These are phyloP conservation scores for Oplegnathus fasciatus DNA, from an alignment of 2,113 vertebrate genomes.

Conservation along the genomic window DNA sequence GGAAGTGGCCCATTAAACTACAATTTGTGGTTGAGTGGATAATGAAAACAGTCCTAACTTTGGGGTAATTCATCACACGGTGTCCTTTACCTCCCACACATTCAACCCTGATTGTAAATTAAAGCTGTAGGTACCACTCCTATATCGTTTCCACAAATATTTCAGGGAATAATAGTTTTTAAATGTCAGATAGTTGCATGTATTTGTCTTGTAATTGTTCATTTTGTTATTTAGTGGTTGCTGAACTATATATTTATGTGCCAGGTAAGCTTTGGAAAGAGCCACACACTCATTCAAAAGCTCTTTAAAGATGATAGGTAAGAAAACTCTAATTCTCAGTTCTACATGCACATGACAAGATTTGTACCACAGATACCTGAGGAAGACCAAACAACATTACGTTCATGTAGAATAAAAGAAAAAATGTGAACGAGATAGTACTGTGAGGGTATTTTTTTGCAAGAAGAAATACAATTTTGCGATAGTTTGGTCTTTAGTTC, in stretches of 20 bases:
- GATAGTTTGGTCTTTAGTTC: too few species aligned
- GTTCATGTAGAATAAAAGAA: neutral
- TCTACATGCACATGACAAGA: too few species aligned
- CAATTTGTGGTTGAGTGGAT: conserved; percentile 6
- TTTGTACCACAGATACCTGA: neutral
- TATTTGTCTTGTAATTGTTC: neutral
- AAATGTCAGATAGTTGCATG: neutral
- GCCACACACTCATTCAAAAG: neutral
- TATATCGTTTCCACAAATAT: neutral
- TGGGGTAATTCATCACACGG: conserved; percentile 5
- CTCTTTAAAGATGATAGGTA: neutral
- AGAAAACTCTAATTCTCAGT: neutral
- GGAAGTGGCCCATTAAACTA: conserved; percentile 29
- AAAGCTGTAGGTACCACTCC: neutral
- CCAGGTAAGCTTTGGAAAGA: neutral
- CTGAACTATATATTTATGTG: too few species aligned
- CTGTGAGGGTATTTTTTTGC: neutral
- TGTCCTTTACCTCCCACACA: conserved; percentile 9
- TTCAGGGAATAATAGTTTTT: neutral
- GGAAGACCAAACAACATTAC: neutral
- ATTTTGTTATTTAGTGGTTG: too few species aligned
- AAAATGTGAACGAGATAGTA: neutral
- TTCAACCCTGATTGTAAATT: neutral
- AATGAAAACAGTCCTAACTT: neutral
- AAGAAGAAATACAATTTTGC: too few species aligned